phyloP scores from a whole-genome alignment of 2,888 invertebrate genomes.

The Argyresthia albistria region DNA sequence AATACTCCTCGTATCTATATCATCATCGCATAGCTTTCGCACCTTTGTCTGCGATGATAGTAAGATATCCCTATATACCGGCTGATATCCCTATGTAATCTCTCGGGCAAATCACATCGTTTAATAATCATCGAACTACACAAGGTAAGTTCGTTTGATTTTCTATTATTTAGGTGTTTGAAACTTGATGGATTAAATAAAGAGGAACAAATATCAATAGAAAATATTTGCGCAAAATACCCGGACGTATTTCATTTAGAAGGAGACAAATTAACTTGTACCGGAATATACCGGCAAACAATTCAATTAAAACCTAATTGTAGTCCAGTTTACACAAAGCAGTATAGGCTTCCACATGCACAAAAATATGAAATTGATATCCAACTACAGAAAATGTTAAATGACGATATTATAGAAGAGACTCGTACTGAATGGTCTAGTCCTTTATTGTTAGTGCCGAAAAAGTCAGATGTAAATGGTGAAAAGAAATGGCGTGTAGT shows the following conservation, averaged over 20 bases:
- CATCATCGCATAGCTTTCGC: no score
- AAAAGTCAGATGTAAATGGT: neutral
- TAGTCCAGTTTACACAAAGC: neutral
- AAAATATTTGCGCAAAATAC: neutral
- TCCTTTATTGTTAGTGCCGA: neutral
- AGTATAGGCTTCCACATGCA: neutral
- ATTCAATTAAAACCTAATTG: neutral
- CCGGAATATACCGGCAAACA: neutral
- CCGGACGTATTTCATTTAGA: neutral
- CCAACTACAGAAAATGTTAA: neutral
- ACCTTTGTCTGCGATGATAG: no score
- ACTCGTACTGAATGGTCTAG: neutral
- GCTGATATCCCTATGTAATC: no score
- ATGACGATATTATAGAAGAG: neutral
- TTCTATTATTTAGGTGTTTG: no score
- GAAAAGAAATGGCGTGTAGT: neutral
- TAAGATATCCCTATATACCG: no score
- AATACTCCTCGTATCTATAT: no score
- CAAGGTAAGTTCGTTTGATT: no score
- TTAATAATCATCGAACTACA: no score
- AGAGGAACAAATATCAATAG: neutral
- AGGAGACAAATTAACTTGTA: neutral
- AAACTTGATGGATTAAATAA: neutral
- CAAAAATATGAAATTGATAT: neutral
- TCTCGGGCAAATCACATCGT: no score